These are phyloP conservation scores for Rhodinocichla rosea DNA, from an alignment of 2,113 vertebrate species.

Conservation along the genomic window DNA sequence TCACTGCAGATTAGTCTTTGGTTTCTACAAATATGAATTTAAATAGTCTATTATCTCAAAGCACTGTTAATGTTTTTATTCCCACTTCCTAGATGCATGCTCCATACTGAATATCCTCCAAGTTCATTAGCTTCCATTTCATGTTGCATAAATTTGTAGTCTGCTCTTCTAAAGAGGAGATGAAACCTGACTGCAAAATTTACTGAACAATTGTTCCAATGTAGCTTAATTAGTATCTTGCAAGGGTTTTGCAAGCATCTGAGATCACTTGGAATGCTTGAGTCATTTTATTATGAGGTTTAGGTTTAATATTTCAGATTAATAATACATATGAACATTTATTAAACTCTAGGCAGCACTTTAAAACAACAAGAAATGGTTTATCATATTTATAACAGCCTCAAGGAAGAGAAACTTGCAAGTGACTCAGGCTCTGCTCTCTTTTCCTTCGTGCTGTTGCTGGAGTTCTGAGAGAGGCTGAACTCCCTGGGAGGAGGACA, in stretches of 20 bases:
- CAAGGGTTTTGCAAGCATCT: conserved; percentile 31
- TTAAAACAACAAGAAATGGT: neutral
- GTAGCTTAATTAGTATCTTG: conserved; percentile 63
- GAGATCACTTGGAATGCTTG: conserved; percentile 35
- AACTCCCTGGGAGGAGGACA: neutral
- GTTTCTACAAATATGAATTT: conserved; percentile 67
- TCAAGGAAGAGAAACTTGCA: neutral
- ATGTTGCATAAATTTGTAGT: conserved; percentile 65
- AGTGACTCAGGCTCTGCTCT: conserved; percentile 5
- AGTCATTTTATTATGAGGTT: conserved; percentile 43
- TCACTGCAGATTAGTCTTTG: neutral
- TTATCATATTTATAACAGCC: conserved; percentile 6
- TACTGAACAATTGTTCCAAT: conserved; percentile 42
- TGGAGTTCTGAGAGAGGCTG: neutral
- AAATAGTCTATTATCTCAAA: conserved; percentile 62
- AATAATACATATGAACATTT: conserved; percentile 41
- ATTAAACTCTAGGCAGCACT: conserved; percentile 55
- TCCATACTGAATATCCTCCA: conserved; percentile 46
- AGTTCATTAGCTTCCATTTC: conserved; percentile 71
- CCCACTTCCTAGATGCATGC: conserved; percentile 44
- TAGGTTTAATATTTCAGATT: conserved; percentile 40
- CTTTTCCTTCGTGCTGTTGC: neutral
- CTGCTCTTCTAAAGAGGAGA: conserved; percentile 62
- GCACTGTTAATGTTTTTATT: conserved; percentile 66
- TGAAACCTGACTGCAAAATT: conserved; percentile 66